Conservation (phyloP, 2,888 invertebrate species). For the Gerris lacustris region DNA sequence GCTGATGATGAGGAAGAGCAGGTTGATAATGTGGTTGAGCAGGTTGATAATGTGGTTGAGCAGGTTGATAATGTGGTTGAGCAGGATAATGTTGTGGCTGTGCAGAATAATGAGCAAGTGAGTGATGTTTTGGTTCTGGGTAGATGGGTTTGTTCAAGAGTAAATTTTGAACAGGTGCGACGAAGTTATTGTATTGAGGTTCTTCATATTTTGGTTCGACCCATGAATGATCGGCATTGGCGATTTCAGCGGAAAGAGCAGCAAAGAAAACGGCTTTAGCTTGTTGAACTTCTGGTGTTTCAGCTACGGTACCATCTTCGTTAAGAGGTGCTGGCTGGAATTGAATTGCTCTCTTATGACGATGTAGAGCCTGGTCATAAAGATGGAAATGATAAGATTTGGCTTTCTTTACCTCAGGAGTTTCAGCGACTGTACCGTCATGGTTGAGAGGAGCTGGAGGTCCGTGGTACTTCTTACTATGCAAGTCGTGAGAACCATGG, state of each 20-base stretch:
- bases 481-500: background rate
- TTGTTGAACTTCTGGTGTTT: constrained; percentile 7
- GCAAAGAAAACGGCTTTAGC: background rate
- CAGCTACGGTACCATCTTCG: background rate
- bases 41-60: background rate
- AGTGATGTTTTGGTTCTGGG: background rate
- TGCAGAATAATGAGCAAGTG: background rate
- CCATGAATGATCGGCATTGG: constrained; percentile 5
- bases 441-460: constrained; percentile 30
- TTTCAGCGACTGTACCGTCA: constrained; percentile 32
- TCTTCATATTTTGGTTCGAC: constrained; percentile 5
- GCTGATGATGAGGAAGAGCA: background rate
- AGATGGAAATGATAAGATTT: constrained; percentile 35
- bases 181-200: background rate
- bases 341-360: constrained; percentile 8
- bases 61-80: background rate
- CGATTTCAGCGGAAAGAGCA: constrained; percentile 5
- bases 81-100: background rate
- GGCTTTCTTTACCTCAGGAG: constrained; percentile 38
- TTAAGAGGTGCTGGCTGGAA: background rate
- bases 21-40: background rate
- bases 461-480: constrained; percentile 9
- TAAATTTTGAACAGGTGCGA: background rate
- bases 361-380: constrained; percentile 20
- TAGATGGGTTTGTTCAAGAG: background rate